phyloP scores from a whole-genome alignment of 2,797 vertebrate genomes.

The Phyllotis vaccarum region DNA sequence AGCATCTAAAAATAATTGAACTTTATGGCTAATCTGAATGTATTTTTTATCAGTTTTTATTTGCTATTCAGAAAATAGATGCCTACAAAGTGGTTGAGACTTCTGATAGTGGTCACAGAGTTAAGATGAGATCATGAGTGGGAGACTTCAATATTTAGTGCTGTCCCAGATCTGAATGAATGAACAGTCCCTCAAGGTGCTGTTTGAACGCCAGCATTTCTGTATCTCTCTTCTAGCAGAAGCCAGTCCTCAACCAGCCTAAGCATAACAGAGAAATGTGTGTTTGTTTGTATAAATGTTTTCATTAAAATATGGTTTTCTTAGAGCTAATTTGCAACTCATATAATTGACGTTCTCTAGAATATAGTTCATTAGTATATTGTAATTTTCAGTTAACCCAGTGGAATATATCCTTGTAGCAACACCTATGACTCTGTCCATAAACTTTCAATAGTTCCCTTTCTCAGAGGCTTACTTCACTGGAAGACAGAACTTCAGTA shows the following conservation, averaged over 20 bases:
- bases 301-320: conserved; percentile 17
- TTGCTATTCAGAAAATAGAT: not conserved
- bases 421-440: not conserved
- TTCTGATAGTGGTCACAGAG: not conserved
- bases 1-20: conserved; percentile 27
- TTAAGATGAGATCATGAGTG: not conserved
- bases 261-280: not conserved
- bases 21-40: not conserved
- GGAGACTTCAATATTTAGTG: not conserved
- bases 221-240: not conserved
- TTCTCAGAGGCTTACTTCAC: conserved; percentile 16
- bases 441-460: conserved; percentile 56
- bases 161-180: not conserved
- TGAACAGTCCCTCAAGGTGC: not conserved
- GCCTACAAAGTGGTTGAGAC: not conserved
- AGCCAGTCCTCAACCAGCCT: not conserved
- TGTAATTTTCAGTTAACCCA: not conserved
- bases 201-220: not conserved
- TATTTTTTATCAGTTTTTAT: not conserved
- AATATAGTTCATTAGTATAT: conserved; percentile 7
- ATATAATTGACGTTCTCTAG: not conserved
- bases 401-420: not conserved
- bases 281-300: not conserved
- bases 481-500: not conserved
- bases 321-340: not conserved